Percentiles rank a stretch among this genome's conserved stretches.
These are phyloP conservation scores for Panagrolaimus sp. DNA, from an alignment of 1,140 invertebrate species.

Conservation along the genomic window DNA sequence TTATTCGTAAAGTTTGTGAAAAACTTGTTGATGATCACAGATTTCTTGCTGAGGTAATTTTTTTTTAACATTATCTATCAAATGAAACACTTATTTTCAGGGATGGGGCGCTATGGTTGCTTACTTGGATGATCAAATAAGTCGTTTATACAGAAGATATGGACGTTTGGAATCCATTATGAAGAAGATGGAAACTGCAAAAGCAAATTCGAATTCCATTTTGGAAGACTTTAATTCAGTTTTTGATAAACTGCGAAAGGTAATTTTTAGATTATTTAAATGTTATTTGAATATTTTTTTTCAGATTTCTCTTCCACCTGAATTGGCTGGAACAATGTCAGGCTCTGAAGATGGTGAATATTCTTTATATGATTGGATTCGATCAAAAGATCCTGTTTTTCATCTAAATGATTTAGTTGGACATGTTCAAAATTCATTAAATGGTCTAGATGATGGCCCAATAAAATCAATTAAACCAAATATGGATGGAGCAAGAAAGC, in stretches of 20 bases:
- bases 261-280: not conserved
- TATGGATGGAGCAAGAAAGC: slow-evolving; percentile 32
- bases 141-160: not conserved
- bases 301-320: not conserved
- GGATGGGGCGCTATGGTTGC: not conserved
- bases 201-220: not conserved
- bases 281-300: not conserved
- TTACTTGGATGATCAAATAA: not conserved
- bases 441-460: slow-evolving; percentile 26
- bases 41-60: slow-evolving; percentile 5
- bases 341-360: not conserved
- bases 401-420: slow-evolving; percentile 34
- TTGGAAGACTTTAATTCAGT: not conserved
- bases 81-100: not conserved
- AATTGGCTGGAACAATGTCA: not conserved
- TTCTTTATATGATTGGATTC: slow-evolving; percentile 44
- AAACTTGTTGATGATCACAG: not conserved
- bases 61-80: not conserved
- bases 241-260: not conserved
- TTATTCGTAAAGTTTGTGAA: not conserved
- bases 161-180: not conserved
- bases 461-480: not conserved
- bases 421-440: slow-evolving; percentile 35
- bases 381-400: slow-evolving; percentile 38
- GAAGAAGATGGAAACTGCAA: not conserved